Percentiles rank a stretch among this genome's conserved stretches.
Evolutionary conservation across 2,888 invertebrate genomes (phyloP).

Genomic region (Drosophila peninsularis): DNA sequence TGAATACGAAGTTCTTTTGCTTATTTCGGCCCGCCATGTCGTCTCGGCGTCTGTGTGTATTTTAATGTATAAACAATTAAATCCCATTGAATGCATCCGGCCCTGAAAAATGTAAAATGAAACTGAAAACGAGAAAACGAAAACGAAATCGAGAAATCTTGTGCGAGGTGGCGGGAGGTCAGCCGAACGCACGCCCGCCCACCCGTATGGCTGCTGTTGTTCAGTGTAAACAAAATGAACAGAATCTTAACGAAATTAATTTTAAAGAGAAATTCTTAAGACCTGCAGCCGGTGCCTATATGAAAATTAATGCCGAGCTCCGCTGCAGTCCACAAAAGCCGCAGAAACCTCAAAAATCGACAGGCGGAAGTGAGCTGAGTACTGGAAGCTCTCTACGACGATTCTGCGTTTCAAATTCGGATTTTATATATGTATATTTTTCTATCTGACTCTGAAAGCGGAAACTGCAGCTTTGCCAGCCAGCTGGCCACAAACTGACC

Average conservation of each 20-base stretch:
- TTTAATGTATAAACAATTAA: constrained; percentile 64
- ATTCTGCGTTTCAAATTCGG: constrained; percentile 12
- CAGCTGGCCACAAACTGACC: constrained; percentile 54
- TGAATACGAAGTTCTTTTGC: constrained; percentile 3
- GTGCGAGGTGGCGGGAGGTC: not conserved
- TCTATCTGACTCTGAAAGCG: constrained; percentile 39
- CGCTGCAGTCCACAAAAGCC: constrained; percentile 49
- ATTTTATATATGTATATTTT: constrained; percentile 2
- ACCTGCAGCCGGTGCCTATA: constrained; percentile 54
- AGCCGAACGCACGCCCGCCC: constrained; percentile 7
- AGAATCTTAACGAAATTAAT: constrained; percentile 58
- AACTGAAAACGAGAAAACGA: constrained; percentile 22
- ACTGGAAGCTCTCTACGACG: constrained; percentile 37
- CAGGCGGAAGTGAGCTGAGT: constrained; percentile 64
- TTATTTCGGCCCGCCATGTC: constrained; percentile 31
- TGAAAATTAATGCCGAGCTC: constrained; percentile 70
- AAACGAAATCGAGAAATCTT: constrained; percentile 30
- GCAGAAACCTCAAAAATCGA: constrained; percentile 65
- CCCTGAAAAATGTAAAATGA: constrained; percentile 50
- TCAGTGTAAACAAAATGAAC: constrained; percentile 57
- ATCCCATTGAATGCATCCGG: constrained; percentile 61
- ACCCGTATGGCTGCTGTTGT: constrained; percentile 52
- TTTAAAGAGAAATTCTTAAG: constrained; percentile 66
- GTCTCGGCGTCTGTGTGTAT: constrained; percentile 18
- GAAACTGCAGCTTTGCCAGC: constrained; percentile 73